These are phyloP conservation scores for Dilophus febrilis DNA, from an alignment of 2,888 invertebrate species.

Conservation along the genomic window DNA sequence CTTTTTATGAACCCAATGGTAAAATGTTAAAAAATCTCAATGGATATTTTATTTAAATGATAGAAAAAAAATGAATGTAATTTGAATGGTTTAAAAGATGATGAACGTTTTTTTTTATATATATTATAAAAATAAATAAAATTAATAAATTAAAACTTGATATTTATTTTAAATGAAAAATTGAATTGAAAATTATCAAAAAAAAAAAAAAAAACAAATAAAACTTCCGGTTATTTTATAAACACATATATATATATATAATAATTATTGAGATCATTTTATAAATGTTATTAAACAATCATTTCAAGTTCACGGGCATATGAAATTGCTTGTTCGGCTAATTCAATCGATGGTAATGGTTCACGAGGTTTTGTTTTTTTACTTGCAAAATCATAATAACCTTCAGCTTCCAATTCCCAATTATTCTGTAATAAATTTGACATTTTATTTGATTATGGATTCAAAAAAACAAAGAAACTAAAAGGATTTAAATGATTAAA, in stretches of 20 bases:
- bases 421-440: constrained; percentile 41
- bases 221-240: not conserved
- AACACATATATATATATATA: too few relatives aligned
- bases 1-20: too few relatives aligned
- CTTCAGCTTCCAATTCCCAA: constrained; percentile 64
- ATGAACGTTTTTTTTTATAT: too few relatives aligned
- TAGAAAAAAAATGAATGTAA: too few relatives aligned
- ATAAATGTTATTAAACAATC: constrained; percentile 74
- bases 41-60: too few relatives aligned
- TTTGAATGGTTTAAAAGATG: too few relatives aligned
- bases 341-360: constrained; percentile 71
- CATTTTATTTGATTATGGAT: constrained; percentile 3
- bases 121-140: too few relatives aligned
- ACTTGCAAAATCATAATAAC: constrained; percentile 64
- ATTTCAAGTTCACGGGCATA: constrained; percentile 97
- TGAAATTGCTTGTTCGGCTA: constrained; percentile 87
- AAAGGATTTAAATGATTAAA: constrained; percentile 9
- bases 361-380: constrained; percentile 60
- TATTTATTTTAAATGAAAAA: too few relatives aligned
- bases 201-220: not conserved
- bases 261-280: too few relatives aligned
- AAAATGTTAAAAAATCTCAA: too few relatives aligned
- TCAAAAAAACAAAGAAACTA: constrained; percentile 2
- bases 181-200: too few relatives aligned
- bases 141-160: too few relatives aligned